Evolutionary conservation across 2,888 invertebrate genomes (phyloP).

Genomic region (Mycalesis mineus): DNA sequence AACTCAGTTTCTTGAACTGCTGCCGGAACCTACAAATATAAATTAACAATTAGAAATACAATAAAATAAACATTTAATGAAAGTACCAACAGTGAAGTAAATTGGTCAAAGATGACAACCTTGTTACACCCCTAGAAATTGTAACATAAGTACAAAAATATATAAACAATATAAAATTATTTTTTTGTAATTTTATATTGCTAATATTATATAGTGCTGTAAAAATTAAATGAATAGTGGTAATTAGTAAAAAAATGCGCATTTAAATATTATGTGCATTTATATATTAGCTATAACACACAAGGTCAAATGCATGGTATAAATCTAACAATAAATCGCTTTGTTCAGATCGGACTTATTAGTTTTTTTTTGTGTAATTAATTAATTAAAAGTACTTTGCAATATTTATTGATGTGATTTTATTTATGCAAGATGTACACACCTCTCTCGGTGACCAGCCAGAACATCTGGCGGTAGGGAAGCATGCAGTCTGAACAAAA

Average conservation of each 20-base stretch:
- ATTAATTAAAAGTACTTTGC: no score
- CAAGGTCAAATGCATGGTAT: no score
- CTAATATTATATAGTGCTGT: no score
- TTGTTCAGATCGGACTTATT: no score
- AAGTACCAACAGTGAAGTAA: neutral
- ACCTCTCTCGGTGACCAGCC: constrained; percentile 91
- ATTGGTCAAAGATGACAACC: neutral
- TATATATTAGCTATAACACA: no score
- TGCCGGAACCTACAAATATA: constrained; percentile 84
- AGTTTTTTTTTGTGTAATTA: no score
- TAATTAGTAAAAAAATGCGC: no score
- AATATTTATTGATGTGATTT: neutral
- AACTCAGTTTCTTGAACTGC: constrained; percentile 91
- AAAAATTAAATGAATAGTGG: no score
- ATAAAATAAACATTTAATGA: neutral
- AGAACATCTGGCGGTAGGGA: constrained; percentile 93
- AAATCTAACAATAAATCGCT: no score
- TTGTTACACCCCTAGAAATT: neutral
- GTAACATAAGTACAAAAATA: neutral
- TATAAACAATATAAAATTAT: neutral
- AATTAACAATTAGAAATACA: neutral
- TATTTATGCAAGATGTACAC: constrained; percentile 58
- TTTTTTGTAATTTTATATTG: neutral
- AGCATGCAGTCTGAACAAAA: constrained; percentile 96
- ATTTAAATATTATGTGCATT: no score